Evolutionary conservation across 2,888 invertebrate species (phyloP).

Genomic region (Lacanobia oleracea): DNA sequence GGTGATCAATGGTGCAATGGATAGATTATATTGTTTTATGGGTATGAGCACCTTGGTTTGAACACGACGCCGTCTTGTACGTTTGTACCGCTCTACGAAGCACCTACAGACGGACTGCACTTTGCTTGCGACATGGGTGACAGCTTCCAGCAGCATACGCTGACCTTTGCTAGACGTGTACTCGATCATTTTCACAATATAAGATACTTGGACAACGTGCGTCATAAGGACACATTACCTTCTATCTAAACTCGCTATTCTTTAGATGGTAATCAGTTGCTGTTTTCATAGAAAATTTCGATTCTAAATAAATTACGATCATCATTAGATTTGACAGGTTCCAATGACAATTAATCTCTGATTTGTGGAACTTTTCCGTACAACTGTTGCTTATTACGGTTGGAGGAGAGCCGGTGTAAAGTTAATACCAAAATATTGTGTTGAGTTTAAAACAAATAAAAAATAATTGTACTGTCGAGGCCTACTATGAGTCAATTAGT

Average conservation of each 20-base stretch:
- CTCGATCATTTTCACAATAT: constrained; percentile 15
- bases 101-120: neutral
- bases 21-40: constrained; percentile 40
- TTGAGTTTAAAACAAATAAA: neutral
- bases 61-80: neutral
- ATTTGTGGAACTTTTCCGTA: neutral
- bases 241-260: neutral
- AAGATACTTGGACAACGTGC: neutral
- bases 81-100: neutral
- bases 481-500: constrained; percentile 7
- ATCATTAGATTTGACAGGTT: neutral
- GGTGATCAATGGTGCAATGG: constrained; percentile 45
- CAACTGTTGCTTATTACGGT: too few species aligned
- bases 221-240: neutral
- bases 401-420: neutral
- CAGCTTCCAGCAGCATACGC: neutral
- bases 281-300: neutral
- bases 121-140: neutral
- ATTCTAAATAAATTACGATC: neutral
- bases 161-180: neutral
- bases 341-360: neutral
- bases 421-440: neutral
- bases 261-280: neutral
- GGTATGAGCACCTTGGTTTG: constrained; percentile 30
- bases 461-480: neutral